phyloP scores from a whole-genome alignment of 2,888 invertebrate genomes.

The Druceiella hillmani region DNA sequence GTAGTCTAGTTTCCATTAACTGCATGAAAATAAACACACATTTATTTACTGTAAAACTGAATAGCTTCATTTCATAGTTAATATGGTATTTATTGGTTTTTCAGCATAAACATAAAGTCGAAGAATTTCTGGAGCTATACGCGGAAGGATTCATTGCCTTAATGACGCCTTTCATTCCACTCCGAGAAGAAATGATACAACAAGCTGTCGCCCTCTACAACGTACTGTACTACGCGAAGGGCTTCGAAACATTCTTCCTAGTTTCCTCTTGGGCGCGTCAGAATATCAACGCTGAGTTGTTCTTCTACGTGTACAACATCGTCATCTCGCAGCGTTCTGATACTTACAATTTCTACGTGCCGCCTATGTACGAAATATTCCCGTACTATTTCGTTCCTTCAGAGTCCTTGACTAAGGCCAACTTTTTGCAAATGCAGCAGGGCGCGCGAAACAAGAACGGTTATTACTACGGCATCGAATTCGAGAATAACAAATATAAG shows the following conservation, averaged over 20 bases:
- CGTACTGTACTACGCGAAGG: slow-evolving; percentile 54
- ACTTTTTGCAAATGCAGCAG: slow-evolving; percentile 39
- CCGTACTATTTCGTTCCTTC: slow-evolving; percentile 60
- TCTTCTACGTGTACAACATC: slow-evolving; percentile 55
- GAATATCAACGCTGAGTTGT: slow-evolving; percentile 56
- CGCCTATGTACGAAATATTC: slow-evolving; percentile 62
- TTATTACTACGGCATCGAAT: slow-evolving; percentile 36
- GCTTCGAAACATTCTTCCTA: slow-evolving; percentile 55
- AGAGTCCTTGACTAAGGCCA: slow-evolving; percentile 46
- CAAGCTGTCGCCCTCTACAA: slow-evolving; percentile 52
- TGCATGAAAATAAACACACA: too few relatives aligned
- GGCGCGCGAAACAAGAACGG: slow-evolving; percentile 32
- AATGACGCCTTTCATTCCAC: slow-evolving; percentile 48
- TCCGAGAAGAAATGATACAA: slow-evolving; percentile 37
- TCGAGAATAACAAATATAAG: slow-evolving; percentile 39
- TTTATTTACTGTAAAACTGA: too few relatives aligned
- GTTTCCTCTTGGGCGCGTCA: slow-evolving; percentile 53
- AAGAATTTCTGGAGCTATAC: slow-evolving; percentile 38
- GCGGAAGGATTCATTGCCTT: slow-evolving; percentile 45
- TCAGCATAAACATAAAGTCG: slow-evolving; percentile 42
- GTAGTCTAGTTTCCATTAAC: too few relatives aligned
- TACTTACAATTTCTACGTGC: slow-evolving; percentile 52
- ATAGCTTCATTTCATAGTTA: too few relatives aligned
- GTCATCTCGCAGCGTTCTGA: slow-evolving; percentile 56
- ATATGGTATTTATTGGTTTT: too few relatives aligned